Conservation (phyloP, 1,140 invertebrate species). For the Dinothrombium tinctorium region DNA sequence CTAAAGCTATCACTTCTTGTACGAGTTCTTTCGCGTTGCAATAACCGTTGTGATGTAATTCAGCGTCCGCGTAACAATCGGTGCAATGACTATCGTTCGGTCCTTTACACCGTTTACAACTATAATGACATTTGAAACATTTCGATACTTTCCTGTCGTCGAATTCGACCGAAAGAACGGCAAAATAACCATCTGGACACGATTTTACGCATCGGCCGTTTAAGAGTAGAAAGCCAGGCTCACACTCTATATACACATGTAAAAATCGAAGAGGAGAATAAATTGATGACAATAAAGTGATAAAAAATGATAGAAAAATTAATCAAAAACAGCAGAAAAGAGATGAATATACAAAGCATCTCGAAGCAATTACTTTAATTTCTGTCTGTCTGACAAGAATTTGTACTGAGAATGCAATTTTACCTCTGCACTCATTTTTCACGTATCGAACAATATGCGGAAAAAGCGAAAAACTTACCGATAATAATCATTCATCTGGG, state of each 20-base stretch:
- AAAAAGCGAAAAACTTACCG: slow-evolving; percentile 1
- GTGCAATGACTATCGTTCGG: slow-evolving; percentile 31
- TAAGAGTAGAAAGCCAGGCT: slow-evolving; percentile 18
- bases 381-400: background rate
- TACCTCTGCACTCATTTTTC: background rate
- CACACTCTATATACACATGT: slow-evolving; percentile 23
- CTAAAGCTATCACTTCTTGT: slow-evolving; percentile 8
- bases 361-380: background rate
- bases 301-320: background rate
- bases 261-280: background rate
- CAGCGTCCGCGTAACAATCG: slow-evolving; percentile 21
- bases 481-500: too few relatives aligned
- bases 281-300: background rate
- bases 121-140: slow-evolving; percentile 31
- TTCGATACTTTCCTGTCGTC: slow-evolving; percentile 3
- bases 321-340: background rate
- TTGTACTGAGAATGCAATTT: background rate
- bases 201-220: slow-evolving; percentile 21
- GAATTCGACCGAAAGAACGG: background rate
- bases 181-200: slow-evolving; percentile 21
- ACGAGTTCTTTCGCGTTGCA: slow-evolving; percentile 10
- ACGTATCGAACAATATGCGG: background rate
- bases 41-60: slow-evolving; percentile 10
- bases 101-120: slow-evolving; percentile 28
- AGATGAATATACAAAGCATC: background rate